Base-by-base conservation (phyloP, 2,888 invertebrate species). In the Sphaeridia pumilis region DNA sequence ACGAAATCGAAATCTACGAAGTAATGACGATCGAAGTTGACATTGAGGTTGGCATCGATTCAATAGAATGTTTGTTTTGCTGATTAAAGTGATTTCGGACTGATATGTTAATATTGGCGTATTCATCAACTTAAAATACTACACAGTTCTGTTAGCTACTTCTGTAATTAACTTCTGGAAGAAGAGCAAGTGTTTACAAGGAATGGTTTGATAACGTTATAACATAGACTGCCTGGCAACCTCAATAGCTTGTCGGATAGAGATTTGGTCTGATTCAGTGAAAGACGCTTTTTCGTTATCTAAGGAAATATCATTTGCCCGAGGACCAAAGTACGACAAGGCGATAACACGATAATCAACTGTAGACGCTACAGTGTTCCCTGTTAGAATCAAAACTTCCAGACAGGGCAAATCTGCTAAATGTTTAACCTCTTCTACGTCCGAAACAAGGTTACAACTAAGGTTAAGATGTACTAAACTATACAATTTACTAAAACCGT, bases 341-440 rank as follows among this genome's bases (percentile, higher is more conserved):
- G 92, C 86, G 67, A 87, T 86, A 0, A 89, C 83, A 65, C 95
- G 78, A 68, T 93, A 95, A 73, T 95, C 94, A 68, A 84, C 79
- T 49, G 81, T 77, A 1, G 83, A 79, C 0, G 92, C 87, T 0
- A 95, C 83, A 17, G 87, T 86, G 73, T 95, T 95, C 0, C 90
- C 92, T 0, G 84, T 85, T 43, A 95, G 73, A 67, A 82, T 78
- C n/a, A 95, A 72, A 70, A 83, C 80, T 69, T 92, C 92, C 49
- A 97, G 72, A 67, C 88, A 85, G 0, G 93, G 93, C 38, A 97
- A 72, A 56, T 78, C 78, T 34, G 86, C 82, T 44, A 94, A 76
- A 70, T 83, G 75, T 61, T 80, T 79, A 0, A 93, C 82, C 69
- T 92, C 88, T 60, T 83, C 80, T 10, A 93, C 79, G 52, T 84